phyloP scores from a whole-genome alignment of 2,888 invertebrate genomes.

The Pimpla rufipes region DNA sequence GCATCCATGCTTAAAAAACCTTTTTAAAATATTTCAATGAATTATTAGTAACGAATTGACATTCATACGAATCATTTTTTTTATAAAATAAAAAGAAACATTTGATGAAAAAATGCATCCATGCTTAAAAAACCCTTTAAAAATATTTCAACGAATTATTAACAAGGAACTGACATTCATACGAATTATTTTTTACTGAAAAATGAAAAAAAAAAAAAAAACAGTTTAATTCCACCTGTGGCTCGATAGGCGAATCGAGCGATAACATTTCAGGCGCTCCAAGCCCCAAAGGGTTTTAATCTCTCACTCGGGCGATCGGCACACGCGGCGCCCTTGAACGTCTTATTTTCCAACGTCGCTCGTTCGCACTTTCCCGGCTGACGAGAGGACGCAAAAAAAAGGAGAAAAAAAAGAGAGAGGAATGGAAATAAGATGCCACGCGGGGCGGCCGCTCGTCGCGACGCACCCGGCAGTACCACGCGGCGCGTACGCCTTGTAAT shows the following conservation, averaged over 20 bases:
- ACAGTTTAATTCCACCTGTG: too few relatives aligned
- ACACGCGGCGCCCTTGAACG: constrained; percentile 22
- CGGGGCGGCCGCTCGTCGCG: constrained; percentile 51
- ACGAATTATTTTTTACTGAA: background rate
- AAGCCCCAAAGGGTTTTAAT: background rate
- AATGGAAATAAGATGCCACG: constrained; percentile 58
- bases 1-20: too few relatives aligned
- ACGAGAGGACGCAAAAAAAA: constrained; percentile 30
- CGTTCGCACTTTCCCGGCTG: constrained; percentile 30
- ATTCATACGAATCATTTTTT: too few relatives aligned
- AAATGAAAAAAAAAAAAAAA: background rate
- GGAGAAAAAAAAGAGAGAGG: constrained; percentile 32
- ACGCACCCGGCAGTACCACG: constrained; percentile 26
- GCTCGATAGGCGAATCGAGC: background rate
- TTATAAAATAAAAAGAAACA: too few relatives aligned
- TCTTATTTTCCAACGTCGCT: constrained; percentile 9
- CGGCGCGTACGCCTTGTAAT: constrained; percentile 39
- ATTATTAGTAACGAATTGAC: too few relatives aligned
- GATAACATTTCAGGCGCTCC: background rate
- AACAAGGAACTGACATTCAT: too few relatives aligned
- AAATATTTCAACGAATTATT: too few relatives aligned
- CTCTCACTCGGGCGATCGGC: background rate
- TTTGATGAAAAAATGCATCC: too few relatives aligned
- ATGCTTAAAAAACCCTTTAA: too few relatives aligned
- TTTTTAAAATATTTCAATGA: too few relatives aligned